A percentile compares a stretch with the other conserved stretches of the same genome.
Evolutionary conservation across 2,888 invertebrate species (phyloP).

Genomic region (Mythimna loreyi): DNA sequence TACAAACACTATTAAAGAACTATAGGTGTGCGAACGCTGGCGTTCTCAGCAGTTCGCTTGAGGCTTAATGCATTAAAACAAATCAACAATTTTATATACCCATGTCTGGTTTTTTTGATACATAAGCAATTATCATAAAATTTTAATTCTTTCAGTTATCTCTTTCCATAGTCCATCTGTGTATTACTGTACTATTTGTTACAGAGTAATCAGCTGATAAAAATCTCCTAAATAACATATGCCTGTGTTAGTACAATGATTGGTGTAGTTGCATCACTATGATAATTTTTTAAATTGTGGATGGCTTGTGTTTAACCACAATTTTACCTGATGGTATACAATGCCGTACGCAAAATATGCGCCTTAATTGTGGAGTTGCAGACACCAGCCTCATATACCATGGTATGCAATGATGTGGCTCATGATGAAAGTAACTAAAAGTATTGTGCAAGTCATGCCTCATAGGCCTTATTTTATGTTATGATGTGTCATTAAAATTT

Average conservation of each 20-base stretch:
- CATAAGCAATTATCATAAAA: neutral
- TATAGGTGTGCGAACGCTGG: no score
- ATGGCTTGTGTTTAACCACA: no score
- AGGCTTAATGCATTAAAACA: no score
- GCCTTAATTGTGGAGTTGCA: no score
- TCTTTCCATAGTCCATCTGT: neutral
- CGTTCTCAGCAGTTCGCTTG: no score
- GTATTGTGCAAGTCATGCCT: constrained; percentile 27
- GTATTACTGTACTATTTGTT: neutral
- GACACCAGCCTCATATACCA: no score
- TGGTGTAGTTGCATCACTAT: constrained; percentile 26
- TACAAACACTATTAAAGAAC: no score
- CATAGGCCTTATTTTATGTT: neutral
- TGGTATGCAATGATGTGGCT: no score
- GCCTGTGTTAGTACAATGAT: constrained; percentile 1
- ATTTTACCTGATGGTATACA: no score
- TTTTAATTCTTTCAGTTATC: neutral
- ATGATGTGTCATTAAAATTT: constrained; percentile 9
- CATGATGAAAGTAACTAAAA: constrained; percentile 12
- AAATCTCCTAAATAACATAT: constrained; percentile 1
- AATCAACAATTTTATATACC: no score
- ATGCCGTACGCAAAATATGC: no score
- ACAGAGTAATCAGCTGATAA: constrained; percentile 13
- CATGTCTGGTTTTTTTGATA: neutral
- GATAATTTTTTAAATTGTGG: no score